Percentiles rank a stretch among this genome's conserved stretches.
phyloP scores from a whole-genome alignment of 2,797 vertebrate species.

The Octomys mimax region DNA sequence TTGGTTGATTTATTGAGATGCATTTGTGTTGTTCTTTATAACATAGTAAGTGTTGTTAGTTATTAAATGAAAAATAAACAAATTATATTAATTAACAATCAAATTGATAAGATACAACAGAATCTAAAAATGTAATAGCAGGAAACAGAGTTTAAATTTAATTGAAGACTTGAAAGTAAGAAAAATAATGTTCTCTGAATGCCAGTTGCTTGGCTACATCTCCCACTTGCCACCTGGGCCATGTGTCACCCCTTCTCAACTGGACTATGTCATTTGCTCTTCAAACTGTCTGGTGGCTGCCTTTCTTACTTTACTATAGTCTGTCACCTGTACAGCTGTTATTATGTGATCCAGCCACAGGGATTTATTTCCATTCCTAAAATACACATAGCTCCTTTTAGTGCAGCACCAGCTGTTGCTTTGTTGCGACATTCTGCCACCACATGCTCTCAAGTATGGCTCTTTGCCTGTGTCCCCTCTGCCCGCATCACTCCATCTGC shows the following conservation, averaged over 20 bases:
- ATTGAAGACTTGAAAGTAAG: conserved; percentile 65
- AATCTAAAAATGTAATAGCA: conserved; percentile 11
- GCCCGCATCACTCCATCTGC: not conserved
- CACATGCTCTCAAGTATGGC: rapidly evolving
- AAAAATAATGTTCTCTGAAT: not conserved
- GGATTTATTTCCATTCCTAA: not conserved
- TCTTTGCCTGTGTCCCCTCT: not conserved
- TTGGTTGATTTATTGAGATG: conserved; percentile 11
- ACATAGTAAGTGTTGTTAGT: not conserved
- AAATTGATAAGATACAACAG: conserved; percentile 27
- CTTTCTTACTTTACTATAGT: not conserved
- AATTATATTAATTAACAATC: conserved; percentile 66
- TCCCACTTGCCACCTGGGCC: not conserved
- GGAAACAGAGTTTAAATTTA: conserved; percentile 60
- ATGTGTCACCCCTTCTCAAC: not conserved
- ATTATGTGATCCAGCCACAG: not conserved
- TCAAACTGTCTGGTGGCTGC: not conserved
- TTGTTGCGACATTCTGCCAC: too few relatives aligned
- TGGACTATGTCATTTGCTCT: not conserved
- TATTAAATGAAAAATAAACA: conserved; percentile 70
- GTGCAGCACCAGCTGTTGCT: rapidly evolving
- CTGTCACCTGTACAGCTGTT: not conserved
- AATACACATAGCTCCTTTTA: not conserved
- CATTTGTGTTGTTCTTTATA: not conserved
- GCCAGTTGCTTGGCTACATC: not conserved